Conservation (phyloP, 2,113 vertebrate genomes). For the Tricholaema leucomelas region DNA sequence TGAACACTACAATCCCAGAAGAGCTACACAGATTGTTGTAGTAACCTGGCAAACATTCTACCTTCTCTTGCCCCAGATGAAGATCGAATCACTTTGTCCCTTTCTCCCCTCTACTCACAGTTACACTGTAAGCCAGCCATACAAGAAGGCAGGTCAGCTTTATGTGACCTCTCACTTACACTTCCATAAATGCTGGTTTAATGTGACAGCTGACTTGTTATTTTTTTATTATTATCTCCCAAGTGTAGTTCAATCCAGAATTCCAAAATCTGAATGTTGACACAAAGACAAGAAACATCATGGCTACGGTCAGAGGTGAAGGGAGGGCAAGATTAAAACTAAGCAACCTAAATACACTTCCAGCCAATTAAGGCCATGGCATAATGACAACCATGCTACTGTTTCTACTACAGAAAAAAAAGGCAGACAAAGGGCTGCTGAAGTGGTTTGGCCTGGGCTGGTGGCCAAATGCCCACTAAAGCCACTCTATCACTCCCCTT, state of each 20-base stretch:
- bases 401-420: neutral
- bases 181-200: neutral
- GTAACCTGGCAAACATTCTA: neutral
- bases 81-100: neutral
- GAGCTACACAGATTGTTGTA: neutral
- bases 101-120: neutral
- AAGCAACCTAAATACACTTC: neutral
- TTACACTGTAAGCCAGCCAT: neutral
- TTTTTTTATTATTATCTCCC: neutral
- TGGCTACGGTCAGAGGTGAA: neutral
- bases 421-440: no score
- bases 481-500: no score
- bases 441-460: no score
- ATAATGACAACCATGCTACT: neutral
- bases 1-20: neutral
- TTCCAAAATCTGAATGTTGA: neutral
- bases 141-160: neutral
- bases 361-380: neutral
- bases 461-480: no score
- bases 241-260: neutral
- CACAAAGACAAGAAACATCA: neutral
- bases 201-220: neutral
- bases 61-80: neutral
- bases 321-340: neutral
- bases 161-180: rapidly evolving